phyloP scores from a whole-genome alignment of 2,888 invertebrate genomes.

The Eupithecia dodoneata region DNA sequence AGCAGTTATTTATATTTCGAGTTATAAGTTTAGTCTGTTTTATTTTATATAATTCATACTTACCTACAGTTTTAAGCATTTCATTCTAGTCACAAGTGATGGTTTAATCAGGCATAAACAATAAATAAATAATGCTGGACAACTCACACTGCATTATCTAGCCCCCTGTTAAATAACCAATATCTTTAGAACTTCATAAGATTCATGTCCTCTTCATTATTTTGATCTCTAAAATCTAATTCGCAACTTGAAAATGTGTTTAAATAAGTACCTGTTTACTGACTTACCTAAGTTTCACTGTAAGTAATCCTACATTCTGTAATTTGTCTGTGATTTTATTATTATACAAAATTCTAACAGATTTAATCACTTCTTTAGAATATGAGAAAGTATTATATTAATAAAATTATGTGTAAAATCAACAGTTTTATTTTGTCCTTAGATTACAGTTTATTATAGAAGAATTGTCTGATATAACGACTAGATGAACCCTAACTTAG shows the following conservation, averaged over 20 bases:
- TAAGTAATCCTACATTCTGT: constrained; percentile 27
- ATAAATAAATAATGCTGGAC: no score
- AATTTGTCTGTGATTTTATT: constrained; percentile 30
- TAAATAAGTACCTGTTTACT: background rate
- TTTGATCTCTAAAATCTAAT: background rate
- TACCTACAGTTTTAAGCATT: constrained; percentile 6
- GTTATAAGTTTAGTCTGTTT: background rate
- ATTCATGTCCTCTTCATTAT: background rate
- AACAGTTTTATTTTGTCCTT: constrained; percentile 27
- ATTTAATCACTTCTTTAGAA: constrained; percentile 7
- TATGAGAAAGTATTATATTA: constrained; percentile 10
- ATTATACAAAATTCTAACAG: background rate
- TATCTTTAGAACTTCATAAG: background rate
- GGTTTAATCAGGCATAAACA: background rate
- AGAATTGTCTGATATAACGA: constrained; percentile 25
- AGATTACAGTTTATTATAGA: constrained; percentile 22
- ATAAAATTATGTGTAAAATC: constrained; percentile 24
- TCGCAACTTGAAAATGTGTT: background rate
- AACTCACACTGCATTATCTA: no score
- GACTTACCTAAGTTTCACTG: background rate
- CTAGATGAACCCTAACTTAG: constrained; percentile 18
- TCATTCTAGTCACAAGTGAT: constrained; percentile 17
- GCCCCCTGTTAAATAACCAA: no score
- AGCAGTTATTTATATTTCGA: background rate
- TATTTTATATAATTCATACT: background rate